Percentiles rank a stretch among this genome's conserved stretches.
These are phyloP conservation scores for Metopia argyrocephala DNA, from an alignment of 2,888 invertebrate genomes.

Conservation along the genomic window DNA sequence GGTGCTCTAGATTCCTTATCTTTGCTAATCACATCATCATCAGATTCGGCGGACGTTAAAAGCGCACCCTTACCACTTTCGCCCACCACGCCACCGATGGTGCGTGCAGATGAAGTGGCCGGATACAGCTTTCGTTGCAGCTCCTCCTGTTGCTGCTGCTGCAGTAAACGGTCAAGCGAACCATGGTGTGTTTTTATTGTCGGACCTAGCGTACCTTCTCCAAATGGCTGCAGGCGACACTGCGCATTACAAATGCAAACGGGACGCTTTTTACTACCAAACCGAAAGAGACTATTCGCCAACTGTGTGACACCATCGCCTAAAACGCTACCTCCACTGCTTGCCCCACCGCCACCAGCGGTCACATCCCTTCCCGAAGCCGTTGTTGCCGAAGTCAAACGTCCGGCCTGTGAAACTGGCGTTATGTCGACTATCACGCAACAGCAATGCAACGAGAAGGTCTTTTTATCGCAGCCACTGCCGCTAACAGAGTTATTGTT, in stretches of 20 bases:
- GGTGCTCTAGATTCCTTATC: conserved; percentile 63
- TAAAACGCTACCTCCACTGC: conserved; percentile 73
- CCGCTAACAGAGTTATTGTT: conserved; percentile 75
- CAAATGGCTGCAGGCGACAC: conserved; percentile 75
- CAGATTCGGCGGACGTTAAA: conserved; percentile 70
- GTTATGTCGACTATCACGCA: conserved; percentile 80
- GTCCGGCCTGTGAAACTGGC: conserved; percentile 78
- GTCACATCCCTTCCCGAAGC: conserved; percentile 79
- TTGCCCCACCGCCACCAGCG: conserved; percentile 73
- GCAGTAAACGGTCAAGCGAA: conserved; percentile 76
- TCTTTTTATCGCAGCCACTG: conserved; percentile 78
- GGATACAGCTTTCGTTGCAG: conserved; percentile 43
- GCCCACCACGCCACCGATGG: conserved; percentile 72
- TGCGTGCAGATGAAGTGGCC: conserved; percentile 69
- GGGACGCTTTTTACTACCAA: conserved; percentile 76
- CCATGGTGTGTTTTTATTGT: conserved; percentile 77
- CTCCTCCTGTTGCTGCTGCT: conserved; percentile 71
- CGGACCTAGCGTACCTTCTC: conserved; percentile 73
- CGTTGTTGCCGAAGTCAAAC: conserved; percentile 78
- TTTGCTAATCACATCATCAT: conserved; percentile 71
- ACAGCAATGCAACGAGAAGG: conserved; percentile 79
- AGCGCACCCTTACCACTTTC: conserved; percentile 70
- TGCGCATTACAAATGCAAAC: conserved; percentile 78
- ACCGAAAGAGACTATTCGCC: conserved; percentile 77
- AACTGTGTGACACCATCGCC: conserved; percentile 76